Percentiles rank a stretch among this genome's conserved stretches.
phyloP scores from a whole-genome alignment of 2,113 vertebrate genomes.

The Perca fluviatilis region DNA sequence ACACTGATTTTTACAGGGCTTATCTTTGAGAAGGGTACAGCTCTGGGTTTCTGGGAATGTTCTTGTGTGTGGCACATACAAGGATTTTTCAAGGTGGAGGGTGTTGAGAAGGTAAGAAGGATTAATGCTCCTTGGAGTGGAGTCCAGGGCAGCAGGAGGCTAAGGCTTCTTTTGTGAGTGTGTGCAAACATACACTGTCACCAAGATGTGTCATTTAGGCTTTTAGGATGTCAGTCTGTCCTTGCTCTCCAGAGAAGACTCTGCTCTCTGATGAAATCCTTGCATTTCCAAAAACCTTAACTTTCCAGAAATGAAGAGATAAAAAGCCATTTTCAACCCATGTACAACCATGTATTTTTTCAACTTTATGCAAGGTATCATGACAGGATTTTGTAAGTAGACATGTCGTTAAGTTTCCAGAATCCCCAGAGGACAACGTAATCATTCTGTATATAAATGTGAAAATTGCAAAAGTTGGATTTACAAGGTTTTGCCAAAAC shows the following conservation, averaged over 20 bases:
- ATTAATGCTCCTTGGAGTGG: constrained; percentile 66
- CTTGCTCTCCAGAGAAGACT: constrained; percentile 41
- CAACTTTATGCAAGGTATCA: constrained; percentile 51
- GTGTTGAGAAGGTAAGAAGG: constrained; percentile 49
- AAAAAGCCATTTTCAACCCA: constrained; percentile 50
- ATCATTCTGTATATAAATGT: constrained; percentile 68
- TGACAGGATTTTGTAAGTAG: constrained; percentile 57
- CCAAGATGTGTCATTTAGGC: constrained; percentile 65
- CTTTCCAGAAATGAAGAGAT: constrained; percentile 23
- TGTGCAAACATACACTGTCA: constrained; percentile 82
- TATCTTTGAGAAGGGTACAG: constrained; percentile 61
- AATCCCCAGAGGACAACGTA: constrained; percentile 38
- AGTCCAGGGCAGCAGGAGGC: constrained; percentile 72
- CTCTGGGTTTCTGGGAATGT: constrained; percentile 65
- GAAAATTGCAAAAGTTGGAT: constrained; percentile 69
- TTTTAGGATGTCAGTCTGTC: constrained; percentile 57
- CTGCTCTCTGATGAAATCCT: constrained; percentile 47
- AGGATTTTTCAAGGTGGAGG: constrained; percentile 58
- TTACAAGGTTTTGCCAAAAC: constrained; percentile 68
- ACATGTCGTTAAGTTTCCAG: constrained; percentile 46
- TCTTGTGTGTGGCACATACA: constrained; percentile 70
- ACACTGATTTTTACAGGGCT: constrained; percentile 64
- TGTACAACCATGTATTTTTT: constrained; percentile 40
- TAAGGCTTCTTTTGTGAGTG: constrained; percentile 84
- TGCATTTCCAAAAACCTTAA: constrained; percentile 46